Conservation (phyloP, 1,140 invertebrate genomes). For the Neodiprion lecontei region DNA sequence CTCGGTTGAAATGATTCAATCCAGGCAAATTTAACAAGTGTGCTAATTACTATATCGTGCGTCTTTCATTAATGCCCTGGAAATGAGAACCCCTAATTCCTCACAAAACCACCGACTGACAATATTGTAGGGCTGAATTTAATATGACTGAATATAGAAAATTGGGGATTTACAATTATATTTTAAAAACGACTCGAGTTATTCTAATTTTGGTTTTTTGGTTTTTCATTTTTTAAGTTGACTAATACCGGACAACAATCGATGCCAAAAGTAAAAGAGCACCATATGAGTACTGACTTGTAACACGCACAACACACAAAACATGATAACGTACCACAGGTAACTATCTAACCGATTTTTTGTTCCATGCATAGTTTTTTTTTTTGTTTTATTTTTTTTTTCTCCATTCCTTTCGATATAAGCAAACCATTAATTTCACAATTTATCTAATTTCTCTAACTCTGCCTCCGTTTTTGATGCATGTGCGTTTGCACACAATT, state of each 20-base stretch:
- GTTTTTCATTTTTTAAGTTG: slow-evolving; percentile 60
- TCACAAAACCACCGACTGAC: slow-evolving; percentile 1
- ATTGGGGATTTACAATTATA: neutral
- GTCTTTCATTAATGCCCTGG: slow-evolving; percentile 3
- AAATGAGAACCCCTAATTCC: neutral
- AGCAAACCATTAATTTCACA: slow-evolving; percentile 21
- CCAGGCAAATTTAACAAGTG: neutral
- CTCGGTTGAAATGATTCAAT: too few species aligned
- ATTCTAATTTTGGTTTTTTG: slow-evolving; percentile 55
- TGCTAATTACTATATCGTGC: slow-evolving; percentile 12
- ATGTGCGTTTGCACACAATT: slow-evolving; percentile 34
- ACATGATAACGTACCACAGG: slow-evolving; percentile 56
- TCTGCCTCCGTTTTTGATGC: slow-evolving; percentile 26
- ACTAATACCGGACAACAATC: slow-evolving; percentile 61
- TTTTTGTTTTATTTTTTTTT: slow-evolving; percentile 32
- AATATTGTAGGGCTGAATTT: neutral
- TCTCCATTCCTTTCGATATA: slow-evolving; percentile 31
- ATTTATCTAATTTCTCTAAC: slow-evolving; percentile 30
- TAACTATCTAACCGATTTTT: slow-evolving; percentile 53
- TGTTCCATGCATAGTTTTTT: slow-evolving; percentile 17
- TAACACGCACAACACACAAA: slow-evolving; percentile 58
- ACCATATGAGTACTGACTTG: slow-evolving; percentile 62
- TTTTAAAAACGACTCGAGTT: slow-evolving; percentile 1
- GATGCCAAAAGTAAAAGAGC: slow-evolving; percentile 60
- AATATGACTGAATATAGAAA: neutral